Evolutionary conservation across 1,140 invertebrate species (phyloP), one percentile per base, ranked within the genome.

Genomic region (Rhopalosiphum maidis): DNA sequence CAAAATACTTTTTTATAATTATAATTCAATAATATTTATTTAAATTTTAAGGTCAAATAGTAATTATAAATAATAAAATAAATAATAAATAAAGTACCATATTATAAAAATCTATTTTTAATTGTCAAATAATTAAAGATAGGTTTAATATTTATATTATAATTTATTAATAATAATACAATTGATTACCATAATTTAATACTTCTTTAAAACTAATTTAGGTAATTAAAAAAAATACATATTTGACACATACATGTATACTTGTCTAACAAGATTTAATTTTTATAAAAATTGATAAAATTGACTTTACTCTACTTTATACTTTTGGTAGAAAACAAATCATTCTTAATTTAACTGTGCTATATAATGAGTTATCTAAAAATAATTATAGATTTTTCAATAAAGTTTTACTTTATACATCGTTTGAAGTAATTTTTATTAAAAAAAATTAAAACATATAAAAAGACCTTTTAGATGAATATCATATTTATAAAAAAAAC

Each of bases 141-240:
- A 41, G 4, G 23, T 22, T 85, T 41, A 85, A 82, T 82, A 37
- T 82, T 3, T 82, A 77, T 35, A 37, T 22, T 68, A n/a, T 68
- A n/a, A n/a, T 68, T 68, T 68, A 68, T 68, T n/a, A 68, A 68
- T 68, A 68, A 68, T 68, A 68, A 77, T 77, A 85, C 35, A 85
- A 25, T 43, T 15, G 43, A 30, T 41, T 43, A 43, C 9, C 9
- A 85, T 85, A 85, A 43, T 43, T 25, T 43, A 85, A 85, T 85
- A 43, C 37, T 43, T 85, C 43, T 85, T 25, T 43, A 43, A 41
- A 43, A 85, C 23, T 85, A 43, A 68, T 43, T 43, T 85, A 82
- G 77, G 77, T 82, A 82, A 21, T 35, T 6, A 30, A 85, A 85
- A 85, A 83, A 6, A 85, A 41, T 41, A 25, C 60, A 68, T 68